Conservation (phyloP, 2,797 vertebrate species). For the Rhynchotus rufescens region DNA sequence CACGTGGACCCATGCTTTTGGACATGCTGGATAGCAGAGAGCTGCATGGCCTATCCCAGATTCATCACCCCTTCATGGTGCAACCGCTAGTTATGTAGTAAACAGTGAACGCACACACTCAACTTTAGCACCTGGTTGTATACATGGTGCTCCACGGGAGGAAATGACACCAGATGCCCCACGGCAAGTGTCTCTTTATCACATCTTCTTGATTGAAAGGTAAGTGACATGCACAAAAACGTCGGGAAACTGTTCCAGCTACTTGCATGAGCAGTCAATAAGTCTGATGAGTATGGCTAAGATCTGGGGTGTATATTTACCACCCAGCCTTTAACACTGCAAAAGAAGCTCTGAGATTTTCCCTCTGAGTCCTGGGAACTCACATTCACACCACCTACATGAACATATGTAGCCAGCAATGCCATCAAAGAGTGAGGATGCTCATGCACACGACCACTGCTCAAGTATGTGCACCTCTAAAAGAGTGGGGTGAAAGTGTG, state of each 20-base stretch:
- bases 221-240: background rate
- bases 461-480: background rate
- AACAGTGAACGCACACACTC: background rate
- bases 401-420: background rate
- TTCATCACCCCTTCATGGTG: background rate
- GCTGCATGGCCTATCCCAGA: background rate
- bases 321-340: background rate
- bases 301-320: background rate
- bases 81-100: fast-evolving
- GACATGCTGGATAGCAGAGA: background rate
- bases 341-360: background rate
- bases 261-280: background rate
- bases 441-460: background rate
- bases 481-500: background rate
- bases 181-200: background rate
- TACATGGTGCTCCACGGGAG: background rate
- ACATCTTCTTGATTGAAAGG: fast-evolving
- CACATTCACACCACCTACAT: background rate
- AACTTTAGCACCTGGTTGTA: background rate
- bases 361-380: background rate
- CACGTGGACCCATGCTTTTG: background rate
- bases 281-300: background rate
- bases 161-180: background rate
- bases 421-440: background rate
- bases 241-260: background rate